Percentiles rank a stretch among this genome's conserved stretches.
These are phyloP conservation scores for Chloebia gouldiae DNA, from an alignment of 2,113 vertebrate genomes.

Conservation along the genomic window DNA sequence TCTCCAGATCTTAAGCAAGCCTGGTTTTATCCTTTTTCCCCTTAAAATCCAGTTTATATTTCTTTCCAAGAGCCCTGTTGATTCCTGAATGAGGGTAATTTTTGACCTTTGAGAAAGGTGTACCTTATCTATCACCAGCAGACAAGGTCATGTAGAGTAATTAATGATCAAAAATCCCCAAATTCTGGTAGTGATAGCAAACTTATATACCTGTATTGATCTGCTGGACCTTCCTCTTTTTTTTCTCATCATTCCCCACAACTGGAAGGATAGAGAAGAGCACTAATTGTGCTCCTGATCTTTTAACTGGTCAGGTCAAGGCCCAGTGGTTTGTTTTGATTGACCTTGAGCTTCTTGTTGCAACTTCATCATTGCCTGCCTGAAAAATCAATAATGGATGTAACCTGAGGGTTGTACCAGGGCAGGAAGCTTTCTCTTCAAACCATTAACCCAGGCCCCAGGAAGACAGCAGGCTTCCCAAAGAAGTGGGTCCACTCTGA, in stretches of 20 bases:
- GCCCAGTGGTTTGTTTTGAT: neutral
- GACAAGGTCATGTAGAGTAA: neutral
- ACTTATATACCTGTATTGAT: accelerated
- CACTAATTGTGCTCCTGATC: neutral
- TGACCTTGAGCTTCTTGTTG: neutral
- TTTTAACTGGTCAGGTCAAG: neutral
- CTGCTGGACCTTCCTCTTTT: neutral
- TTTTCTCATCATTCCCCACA: neutral
- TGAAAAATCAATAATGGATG: neutral
- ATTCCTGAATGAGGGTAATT: neutral
- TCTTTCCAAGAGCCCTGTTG: neutral
- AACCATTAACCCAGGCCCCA: neutral
- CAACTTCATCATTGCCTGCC: neutral
- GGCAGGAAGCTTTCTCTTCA: neutral
- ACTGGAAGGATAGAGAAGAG: neutral
- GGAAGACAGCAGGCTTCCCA: neutral
- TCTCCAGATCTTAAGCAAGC: neutral
- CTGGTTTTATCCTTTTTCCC: neutral
- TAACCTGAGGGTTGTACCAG: neutral
- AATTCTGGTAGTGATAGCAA: neutral
- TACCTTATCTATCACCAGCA: neutral
- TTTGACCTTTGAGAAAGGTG: neutral
- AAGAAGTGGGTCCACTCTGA: neutral
- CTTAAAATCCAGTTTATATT: neutral
- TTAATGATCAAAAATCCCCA: neutral